Percentiles rank a stretch among this genome's conserved stretches.
phyloP scores from a whole-genome alignment of 1,140 invertebrate species.

The Rhynchophorus ferrugineus region DNA sequence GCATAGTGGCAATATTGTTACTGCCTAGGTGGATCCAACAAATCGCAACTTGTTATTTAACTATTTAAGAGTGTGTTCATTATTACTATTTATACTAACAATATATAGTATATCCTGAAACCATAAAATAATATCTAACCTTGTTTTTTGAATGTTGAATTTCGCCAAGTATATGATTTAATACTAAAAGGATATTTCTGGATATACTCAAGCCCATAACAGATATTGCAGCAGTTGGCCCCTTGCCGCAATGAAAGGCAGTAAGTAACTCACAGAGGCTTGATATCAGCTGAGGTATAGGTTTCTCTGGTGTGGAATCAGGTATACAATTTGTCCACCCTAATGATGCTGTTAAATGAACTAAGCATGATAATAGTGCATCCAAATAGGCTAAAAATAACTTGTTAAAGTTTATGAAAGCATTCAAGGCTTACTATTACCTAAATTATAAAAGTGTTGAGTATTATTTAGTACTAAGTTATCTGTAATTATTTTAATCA shows the following conservation, averaged over 20 bases:
- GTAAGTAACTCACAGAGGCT: constrained; percentile 44
- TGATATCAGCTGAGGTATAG: constrained; percentile 25
- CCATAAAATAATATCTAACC: no score
- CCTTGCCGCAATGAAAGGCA: constrained; percentile 46
- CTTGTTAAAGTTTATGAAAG: no score
- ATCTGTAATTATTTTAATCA: constrained; percentile 35
- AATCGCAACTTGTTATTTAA: no score
- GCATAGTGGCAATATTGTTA: no score
- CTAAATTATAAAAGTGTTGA: constrained; percentile 50
- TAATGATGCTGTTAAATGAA: constrained; percentile 43
- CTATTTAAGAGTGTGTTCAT: no score
- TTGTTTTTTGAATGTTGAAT: constrained; percentile 44
- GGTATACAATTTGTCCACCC: constrained; percentile 42
- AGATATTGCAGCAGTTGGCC: constrained; percentile 41
- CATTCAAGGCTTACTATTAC: no score
- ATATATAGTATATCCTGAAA: no score
- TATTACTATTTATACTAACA: no score
- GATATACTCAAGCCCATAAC: constrained; percentile 51
- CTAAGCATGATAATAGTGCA: constrained; percentile 45
- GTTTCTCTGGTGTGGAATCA: constrained; percentile 30
- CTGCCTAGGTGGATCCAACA: no score
- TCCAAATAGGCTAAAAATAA: constrained; percentile 43
- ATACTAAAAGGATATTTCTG: constrained; percentile 44
- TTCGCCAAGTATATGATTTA: constrained; percentile 48
- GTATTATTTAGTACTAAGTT: constrained; percentile 37